Evolutionary conservation across 2,113 vertebrate genomes (phyloP).

Genomic region (Pholis gunnellus): DNA sequence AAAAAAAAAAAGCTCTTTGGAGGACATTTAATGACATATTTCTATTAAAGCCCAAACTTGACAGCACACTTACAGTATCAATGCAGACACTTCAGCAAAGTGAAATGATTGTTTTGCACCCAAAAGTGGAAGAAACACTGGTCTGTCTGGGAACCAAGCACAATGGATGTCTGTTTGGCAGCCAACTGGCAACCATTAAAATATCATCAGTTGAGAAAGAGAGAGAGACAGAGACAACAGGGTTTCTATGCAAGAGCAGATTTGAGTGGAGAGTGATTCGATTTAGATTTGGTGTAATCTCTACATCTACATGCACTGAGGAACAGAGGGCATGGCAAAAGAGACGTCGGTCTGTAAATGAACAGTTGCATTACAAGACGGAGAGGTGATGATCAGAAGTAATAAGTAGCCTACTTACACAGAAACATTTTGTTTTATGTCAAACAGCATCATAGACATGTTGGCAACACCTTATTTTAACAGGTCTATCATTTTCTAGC

Average conservation of each 20-base stretch:
- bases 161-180: background rate
- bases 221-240: background rate
- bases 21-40: slow-evolving; percentile 12
- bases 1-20: background rate
- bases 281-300: background rate
- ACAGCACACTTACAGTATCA: slow-evolving; percentile 4
- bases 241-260: background rate
- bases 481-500: background rate
- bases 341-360: background rate
- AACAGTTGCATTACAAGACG: background rate
- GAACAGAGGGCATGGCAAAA: background rate
- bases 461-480: background rate
- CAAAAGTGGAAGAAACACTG: slow-evolving; percentile 2
- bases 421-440: background rate
- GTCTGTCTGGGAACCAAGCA: slow-evolving; percentile 4
- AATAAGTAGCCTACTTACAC: background rate
- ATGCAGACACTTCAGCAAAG: background rate
- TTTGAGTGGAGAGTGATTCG: background rate
- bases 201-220: background rate
- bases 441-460: too few species aligned
- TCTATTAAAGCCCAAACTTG: slow-evolving; percentile 33
- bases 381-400: background rate
- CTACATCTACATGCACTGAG: background rate
- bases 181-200: slow-evolving; percentile 11
- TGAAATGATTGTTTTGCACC: slow-evolving; percentile 26